These are phyloP conservation scores for Dryadula phaetusa DNA, from an alignment of 2,888 invertebrate genomes.

Conservation along the genomic window DNA sequence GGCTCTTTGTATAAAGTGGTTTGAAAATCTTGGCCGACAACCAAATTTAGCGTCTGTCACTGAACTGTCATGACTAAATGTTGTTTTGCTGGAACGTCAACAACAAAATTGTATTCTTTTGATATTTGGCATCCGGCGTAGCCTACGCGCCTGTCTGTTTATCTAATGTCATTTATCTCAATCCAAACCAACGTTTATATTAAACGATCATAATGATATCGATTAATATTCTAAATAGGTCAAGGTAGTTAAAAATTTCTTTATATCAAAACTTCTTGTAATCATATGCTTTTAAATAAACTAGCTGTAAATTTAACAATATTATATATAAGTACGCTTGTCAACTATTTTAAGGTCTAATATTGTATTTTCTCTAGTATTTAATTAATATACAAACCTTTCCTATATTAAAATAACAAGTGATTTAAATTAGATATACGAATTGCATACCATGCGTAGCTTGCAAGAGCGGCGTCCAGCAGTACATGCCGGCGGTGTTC, in stretches of 20 bases:
- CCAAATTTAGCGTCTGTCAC: slow-evolving; percentile 33
- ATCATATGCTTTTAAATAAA: neutral
- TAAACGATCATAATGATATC: slow-evolving; percentile 2
- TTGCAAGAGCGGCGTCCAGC: slow-evolving; percentile 96
- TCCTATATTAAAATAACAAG: no score
- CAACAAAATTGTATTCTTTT: slow-evolving; percentile 26
- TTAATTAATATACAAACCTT: no score
- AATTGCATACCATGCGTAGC: slow-evolving; percentile 86
- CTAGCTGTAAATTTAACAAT: neutral
- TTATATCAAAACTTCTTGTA: neutral
- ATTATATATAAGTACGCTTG: neutral
- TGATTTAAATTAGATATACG: no score
- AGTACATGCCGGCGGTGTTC: slow-evolving; percentile 98
- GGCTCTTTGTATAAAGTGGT: slow-evolving; percentile 1
- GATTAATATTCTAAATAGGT: neutral
- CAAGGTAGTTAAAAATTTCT: neutral
- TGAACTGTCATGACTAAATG: slow-evolving; percentile 27
- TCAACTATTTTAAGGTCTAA: no score
- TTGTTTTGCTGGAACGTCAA: slow-evolving; percentile 29
- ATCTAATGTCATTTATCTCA: slow-evolving; percentile 24
- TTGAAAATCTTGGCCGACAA: slow-evolving; percentile 35
- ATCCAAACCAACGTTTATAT: slow-evolving; percentile 2
- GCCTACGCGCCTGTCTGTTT: slow-evolving; percentile 14
- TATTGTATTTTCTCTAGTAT: no score
- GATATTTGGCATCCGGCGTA: slow-evolving; percentile 28